Base-by-base conservation (phyloP, 2,113 vertebrate genomes). In the Tyrannus savana region DNA sequence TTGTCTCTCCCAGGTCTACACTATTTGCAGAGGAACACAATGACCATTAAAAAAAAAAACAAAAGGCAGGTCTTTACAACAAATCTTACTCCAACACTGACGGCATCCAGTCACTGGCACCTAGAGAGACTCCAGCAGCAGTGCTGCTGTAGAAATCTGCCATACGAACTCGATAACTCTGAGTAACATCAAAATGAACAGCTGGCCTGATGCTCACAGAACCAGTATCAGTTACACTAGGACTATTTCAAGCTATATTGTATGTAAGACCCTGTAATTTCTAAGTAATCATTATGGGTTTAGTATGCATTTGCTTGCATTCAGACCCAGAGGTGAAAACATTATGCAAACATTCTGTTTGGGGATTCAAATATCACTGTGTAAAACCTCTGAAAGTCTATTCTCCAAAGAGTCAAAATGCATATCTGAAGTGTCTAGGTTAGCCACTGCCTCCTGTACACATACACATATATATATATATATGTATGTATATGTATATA, bases 261-360 rank as follows among this genome's bases (percentile, higher is more conserved):
- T 55, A n/a, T 72, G 19, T 22, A 84, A 89, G 72, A 3, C 4
- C 55, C 37, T n/a, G 12, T 44, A 33, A 53, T 82, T 87, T 84
- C 35, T 0, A 55, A 90, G 55, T 37, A 90, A 62, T 41, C 28
- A 25, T 47, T 46, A 31, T 3, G 6, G 3, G 0, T 0, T 64
- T 84, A 28, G 41, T 25, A 21, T 35, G 13, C 3, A 13, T n/a
- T 81, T 72, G 7, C 67, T 69, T 89, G 11, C 16, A 47, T 25
- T 11, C 17, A 41, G 41, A 69, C 4, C 8, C 17, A 76, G 52
- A 83, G n/a, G 14, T 46, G 23, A 56, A 91, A 87, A 76, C 9
- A 4, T 33, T 44, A 58, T 27, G 27, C 23, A 87, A 69, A 94
- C 58, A 4, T 35, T 80, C 42, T 86, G 10, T 37, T n/a, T 73